Conservation (phyloP, 2,113 vertebrate genomes). For the Peromyscus leucopus region DNA sequence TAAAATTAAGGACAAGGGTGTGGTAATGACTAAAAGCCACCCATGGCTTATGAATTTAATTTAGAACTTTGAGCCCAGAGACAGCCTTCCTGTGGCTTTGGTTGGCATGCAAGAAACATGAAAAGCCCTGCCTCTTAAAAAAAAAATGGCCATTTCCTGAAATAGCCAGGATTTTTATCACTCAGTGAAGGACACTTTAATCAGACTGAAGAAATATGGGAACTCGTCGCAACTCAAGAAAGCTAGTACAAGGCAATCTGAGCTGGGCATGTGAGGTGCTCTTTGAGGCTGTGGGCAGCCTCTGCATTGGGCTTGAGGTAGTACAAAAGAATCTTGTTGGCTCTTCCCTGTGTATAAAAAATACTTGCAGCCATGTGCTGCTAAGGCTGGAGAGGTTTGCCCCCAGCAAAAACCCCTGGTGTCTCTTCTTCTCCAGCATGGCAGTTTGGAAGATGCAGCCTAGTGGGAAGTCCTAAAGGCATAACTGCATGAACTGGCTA, state of each 20-base stretch:
- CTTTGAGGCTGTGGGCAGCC: not conserved
- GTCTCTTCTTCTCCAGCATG: not conserved
- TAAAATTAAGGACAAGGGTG: not conserved
- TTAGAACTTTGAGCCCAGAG: too few species aligned
- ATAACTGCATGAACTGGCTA: not conserved
- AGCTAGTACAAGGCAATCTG: not conserved
- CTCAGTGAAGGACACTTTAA: not conserved
- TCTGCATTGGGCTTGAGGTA: too few species aligned
- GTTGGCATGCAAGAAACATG: not conserved
- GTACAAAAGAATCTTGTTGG: not conserved
- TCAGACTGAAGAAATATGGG: not conserved
- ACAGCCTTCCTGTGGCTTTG: not conserved
- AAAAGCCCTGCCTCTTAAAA: not conserved
- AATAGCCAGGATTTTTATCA: not conserved
- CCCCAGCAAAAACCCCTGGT: not conserved
- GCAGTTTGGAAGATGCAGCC: not conserved
- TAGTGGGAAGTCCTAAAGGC: not conserved
- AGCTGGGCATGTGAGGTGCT: not conserved
- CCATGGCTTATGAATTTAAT: not conserved
- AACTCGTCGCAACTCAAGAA: not conserved
- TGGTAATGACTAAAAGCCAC: not conserved
- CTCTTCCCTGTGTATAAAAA: not conserved
- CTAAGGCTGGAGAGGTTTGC: not conserved
- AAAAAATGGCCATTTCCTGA: not conserved
- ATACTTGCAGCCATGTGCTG: not conserved